Evolutionary conservation across 1,140 invertebrate species (phyloP).

Genomic region (Plodia interpunctella): DNA sequence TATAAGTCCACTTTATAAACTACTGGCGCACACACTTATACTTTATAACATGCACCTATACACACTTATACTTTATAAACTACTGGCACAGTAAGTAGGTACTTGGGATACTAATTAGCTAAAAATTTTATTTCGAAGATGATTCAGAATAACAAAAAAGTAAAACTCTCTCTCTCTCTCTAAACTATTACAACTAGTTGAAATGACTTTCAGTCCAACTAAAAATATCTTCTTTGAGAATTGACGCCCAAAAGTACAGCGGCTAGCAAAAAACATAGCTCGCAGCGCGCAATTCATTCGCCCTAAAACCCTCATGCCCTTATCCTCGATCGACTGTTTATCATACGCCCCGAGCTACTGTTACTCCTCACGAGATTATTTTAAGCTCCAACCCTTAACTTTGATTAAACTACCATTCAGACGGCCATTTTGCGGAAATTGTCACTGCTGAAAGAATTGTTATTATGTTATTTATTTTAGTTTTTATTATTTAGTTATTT

Average conservation of each 20-base stretch:
- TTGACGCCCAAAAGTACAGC: constrained; percentile 34
- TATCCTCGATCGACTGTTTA: constrained; percentile 63
- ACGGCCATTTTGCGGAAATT: constrained; percentile 11
- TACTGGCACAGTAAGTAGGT: too few relatives aligned
- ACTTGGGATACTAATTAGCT: too few relatives aligned
- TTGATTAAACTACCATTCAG: constrained; percentile 56
- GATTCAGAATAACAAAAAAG: too few relatives aligned
- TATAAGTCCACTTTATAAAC: too few relatives aligned
- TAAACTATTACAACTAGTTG: too few relatives aligned
- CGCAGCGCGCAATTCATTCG: constrained; percentile 55
- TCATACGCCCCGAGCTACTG: constrained; percentile 52
- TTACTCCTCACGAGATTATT: constrained; percentile 56
- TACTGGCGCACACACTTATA: too few relatives aligned
- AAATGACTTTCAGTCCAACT: too few relatives aligned
- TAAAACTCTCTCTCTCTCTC: too few relatives aligned
- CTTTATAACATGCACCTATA: too few relatives aligned
- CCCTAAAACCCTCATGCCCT: constrained; percentile 21
- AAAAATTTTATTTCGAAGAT: too few relatives aligned
- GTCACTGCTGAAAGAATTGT: neutral
- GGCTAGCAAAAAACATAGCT: constrained; percentile 48
- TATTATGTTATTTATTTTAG: neutral
- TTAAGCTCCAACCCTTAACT: constrained; percentile 63
- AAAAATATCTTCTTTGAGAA: constrained; percentile 11
- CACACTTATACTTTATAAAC: too few relatives aligned
- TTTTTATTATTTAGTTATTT: neutral